Base-by-base conservation (phyloP, 2,797 vertebrate species). In the Anolis apletophallus region DNA sequence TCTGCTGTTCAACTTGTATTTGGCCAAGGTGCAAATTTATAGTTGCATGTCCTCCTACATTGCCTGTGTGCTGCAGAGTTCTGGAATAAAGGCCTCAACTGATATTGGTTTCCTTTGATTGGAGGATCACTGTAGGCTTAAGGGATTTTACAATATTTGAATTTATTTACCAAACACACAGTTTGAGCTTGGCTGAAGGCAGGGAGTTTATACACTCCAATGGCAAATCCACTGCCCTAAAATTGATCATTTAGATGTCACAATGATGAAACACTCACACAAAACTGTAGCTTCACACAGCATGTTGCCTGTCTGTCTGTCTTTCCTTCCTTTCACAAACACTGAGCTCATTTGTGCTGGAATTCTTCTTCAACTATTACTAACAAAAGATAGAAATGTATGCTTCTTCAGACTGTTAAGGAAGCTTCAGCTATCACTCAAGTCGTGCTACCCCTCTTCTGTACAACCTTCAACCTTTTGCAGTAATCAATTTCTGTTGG, bases 1-100 rank as follows among this genome's bases (percentile, higher is more conserved):
- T 87, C 80, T 85, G 84, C 90, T 91, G 84, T 92, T 88, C 85
- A 34, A 68, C 29, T n/a, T 23, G 52, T 12, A 17, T 34, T 71
- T 57, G 29, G 23, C 36, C 9, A 11, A 57, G 61, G 32, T 23
- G 34, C 14, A 72, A 16, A 10, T 71, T 34, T 26, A 21, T 26
- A 9, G 59, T 36, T n/a, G 67, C 34, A 46, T 29, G 5, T 2
- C 23, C 36, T 40, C 57, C 17, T 8, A 29, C 32, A 12, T 36
- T 55, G 50, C 5, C 67, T 40, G 11, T 10, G 1, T 5, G 19
- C 46, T 69, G 64, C 34, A 23, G 52, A 82, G 6, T 26, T 82
- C 52, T 23, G 26, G 52, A 34, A 13, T 82, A 54, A 77, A 77
- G n/a, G 23, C 32, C 10, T 26, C 10, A 36, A 10, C 21, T 26